Evolutionary conservation across 2,113 vertebrate genomes (phyloP), one percentile per base, ranked within the genome.

Genomic region (Mormyrus iriodes): DNA sequence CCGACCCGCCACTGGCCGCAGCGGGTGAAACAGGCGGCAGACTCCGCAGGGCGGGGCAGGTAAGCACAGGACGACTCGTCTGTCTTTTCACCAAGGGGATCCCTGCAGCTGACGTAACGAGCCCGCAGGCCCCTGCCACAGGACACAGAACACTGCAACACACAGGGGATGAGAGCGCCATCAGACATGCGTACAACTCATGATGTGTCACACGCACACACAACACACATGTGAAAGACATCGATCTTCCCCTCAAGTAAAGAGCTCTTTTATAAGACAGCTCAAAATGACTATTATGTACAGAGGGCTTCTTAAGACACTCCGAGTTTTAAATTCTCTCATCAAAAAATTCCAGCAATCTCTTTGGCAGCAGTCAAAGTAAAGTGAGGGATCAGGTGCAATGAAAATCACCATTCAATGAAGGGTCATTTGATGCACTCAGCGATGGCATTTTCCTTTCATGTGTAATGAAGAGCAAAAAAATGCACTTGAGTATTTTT

Each of bases 81-180:
- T 1, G 97, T 98, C 89, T 97, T 94, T 13, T 93, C 95, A 49
- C 97, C 97, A 4, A 95, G 91, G 90, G 93, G 94, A 61, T 99
- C 97, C 69, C 97, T 96, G 91, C 98, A 99, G 92, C 98, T 99
- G 88, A 99, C 98, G 1, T 99, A 99, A 21, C 98, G 98, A 84
- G 95, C 98, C 27, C 93, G 96, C 90, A 93, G 94, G 0, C 98
- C 98, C 85, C 95, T 97, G 88, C 98, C 98, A 92, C 98, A 99
- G 55, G 97, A 96, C 46, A 96, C 97, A 0, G 98, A 99, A 90
- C 98, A 99, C 98, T 99, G 92, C 17, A 79, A 92, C 82, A 92
- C 91, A 91, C 87, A 94, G 9, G 42, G 12, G 12, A 19, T 3
- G n/a, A 15, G 58, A 21, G 8, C 8, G 9, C 51, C 4, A 15